Evolutionary conservation across 2,113 vertebrate genomes (phyloP).

Genomic region (Vombatus ursinus): DNA sequence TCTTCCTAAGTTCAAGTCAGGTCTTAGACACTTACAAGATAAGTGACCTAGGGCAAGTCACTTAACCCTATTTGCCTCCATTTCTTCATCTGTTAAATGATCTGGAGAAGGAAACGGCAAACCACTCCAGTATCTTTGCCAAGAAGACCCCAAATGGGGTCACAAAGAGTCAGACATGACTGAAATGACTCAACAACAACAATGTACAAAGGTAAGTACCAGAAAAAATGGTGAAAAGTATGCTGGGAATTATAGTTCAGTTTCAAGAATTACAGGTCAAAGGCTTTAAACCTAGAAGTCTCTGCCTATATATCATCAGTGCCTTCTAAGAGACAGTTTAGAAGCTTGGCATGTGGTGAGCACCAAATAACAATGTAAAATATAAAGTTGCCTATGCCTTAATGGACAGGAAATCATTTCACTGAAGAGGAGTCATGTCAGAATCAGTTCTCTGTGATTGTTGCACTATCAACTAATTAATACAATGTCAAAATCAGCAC

Average conservation of each 20-base stretch:
- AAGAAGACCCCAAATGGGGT: too few relatives aligned
- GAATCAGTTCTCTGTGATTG: background rate
- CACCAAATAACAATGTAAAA: background rate
- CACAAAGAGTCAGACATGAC: too few relatives aligned
- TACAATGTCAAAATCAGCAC: background rate
- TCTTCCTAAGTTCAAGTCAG: too few relatives aligned
- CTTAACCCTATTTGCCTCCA: too few relatives aligned
- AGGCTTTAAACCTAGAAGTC: background rate
- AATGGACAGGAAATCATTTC: background rate
- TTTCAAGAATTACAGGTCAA: background rate
- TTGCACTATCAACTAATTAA: background rate
- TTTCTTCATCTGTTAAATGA: too few relatives aligned
- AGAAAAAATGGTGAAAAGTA: background rate
- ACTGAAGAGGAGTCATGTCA: background rate
- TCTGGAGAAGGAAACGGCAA: too few relatives aligned
- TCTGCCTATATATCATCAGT: background rate
- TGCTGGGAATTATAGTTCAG: background rate
- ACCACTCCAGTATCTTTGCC: too few relatives aligned
- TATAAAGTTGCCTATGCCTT: background rate
- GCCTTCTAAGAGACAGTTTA: background rate
- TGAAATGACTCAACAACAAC: too few relatives aligned
- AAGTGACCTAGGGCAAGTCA: too few relatives aligned
- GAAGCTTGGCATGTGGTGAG: background rate
- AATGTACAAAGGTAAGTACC: background rate
- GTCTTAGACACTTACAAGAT: too few relatives aligned